phyloP scores from a whole-genome alignment of 2,888 invertebrate species.

The Romanomermis culicivorax region DNA sequence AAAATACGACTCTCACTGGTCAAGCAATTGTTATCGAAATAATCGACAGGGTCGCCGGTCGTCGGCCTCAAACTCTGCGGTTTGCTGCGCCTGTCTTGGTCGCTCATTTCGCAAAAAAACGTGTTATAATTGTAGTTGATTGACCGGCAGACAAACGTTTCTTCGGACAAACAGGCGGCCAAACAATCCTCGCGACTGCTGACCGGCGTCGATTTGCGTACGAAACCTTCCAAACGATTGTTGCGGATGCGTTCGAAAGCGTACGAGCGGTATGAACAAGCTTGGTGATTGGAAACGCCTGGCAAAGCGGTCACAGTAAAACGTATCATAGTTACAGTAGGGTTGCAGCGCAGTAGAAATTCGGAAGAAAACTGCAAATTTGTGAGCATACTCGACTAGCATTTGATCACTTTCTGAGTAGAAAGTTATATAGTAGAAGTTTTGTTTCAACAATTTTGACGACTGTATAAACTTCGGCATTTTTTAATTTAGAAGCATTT shows the following conservation, averaged over 20 bases:
- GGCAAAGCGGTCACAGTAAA: neutral
- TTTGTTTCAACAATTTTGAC: too few species aligned
- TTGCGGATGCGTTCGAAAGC: constrained; percentile 36
- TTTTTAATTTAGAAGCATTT: too few species aligned
- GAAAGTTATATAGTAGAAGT: too few species aligned
- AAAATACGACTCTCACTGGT: too few species aligned
- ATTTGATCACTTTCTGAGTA: too few species aligned
- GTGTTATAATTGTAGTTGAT: constrained; percentile 35
- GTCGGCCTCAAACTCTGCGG: constrained; percentile 33
- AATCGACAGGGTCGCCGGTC: constrained; percentile 33
- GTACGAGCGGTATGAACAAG: constrained; percentile 28
- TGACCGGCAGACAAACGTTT: constrained; percentile 35
- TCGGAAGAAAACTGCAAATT: too few species aligned
- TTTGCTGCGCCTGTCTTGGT: constrained; percentile 35
- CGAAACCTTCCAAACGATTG: constrained; percentile 33
- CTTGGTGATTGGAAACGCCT: constrained; percentile 25
- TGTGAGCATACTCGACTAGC: too few species aligned
- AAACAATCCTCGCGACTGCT: constrained; percentile 34
- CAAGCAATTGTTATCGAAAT: constrained; percentile 38
- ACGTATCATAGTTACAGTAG: neutral
- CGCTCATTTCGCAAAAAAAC: constrained; percentile 33
- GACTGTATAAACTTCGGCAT: too few species aligned
- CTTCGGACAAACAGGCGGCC: constrained; percentile 34
- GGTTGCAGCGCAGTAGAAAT: too few species aligned
- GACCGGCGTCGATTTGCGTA: constrained; percentile 31